Base-by-base conservation (phyloP, 2,888 invertebrate genomes). In the Lypha dubia region DNA sequence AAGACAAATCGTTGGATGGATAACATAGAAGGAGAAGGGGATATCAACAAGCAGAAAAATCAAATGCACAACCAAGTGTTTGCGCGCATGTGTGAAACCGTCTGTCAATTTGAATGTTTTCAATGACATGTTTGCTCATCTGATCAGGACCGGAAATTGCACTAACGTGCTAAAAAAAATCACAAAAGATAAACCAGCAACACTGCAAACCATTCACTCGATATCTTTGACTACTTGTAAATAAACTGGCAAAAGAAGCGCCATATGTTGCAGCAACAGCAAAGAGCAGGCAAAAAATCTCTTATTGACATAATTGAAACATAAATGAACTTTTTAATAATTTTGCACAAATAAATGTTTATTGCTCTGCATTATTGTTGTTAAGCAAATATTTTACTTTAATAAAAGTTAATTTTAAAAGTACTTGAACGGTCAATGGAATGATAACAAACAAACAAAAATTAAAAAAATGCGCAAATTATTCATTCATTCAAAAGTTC, bases 71-170 rank as follows among this genome's bases (percentile, higher is more conserved):
- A 41, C n/a, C 35, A 73, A 24, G 41, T 46, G 60, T 60, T 60
- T 49, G 49, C n/a, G 41, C 68, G 28, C 67, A 20, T 77, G 76
- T 68, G 58, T 58, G 44, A 76, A 41, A 44, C 9, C 17, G 17
- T 44, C 22, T 65, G 75, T 65, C 67, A 65, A 76, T 80, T 74
- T 60, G 22, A 75, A 70, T 75, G 9, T 63, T 73, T 68, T 75
- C 44, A 68, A 60, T 51, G 68, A 77, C 68, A 77, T 77, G 62
- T 70, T 77, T 70, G 28, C 6, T 62, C 60, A 74, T 79, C 56
- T 79, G 58, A 74, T 79, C 41, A 58, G 51, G 63, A 81, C 84
- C 84, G 84, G 84, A 84, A 84, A 84, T 84, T 84, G 74, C 77
- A 81, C 38, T 65, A 56, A 63, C 81, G 84, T 81, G 84, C 38